phyloP scores from a whole-genome alignment of 1,140 invertebrate species.

The Rhopalosiphum padi region DNA sequence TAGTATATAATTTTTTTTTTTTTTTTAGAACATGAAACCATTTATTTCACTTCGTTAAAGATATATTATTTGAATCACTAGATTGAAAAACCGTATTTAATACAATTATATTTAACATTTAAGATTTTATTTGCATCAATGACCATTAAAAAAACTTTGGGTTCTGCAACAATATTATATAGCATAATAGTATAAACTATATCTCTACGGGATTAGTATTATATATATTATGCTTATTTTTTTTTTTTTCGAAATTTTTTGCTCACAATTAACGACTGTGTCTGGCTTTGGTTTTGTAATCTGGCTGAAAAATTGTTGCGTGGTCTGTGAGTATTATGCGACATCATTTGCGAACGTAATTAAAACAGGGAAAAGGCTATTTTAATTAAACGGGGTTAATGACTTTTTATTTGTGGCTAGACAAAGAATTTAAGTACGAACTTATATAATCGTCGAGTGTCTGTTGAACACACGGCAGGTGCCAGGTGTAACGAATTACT shows the following conservation, averaged over 20 bases:
- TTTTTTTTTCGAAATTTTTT: neutral
- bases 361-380: neutral
- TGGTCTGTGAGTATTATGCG: slow-evolving; percentile 5
- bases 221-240: neutral
- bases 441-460: neutral
- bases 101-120: neutral
- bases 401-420: slow-evolving; percentile 47
- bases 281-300: neutral
- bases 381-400: slow-evolving; percentile 55
- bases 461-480: slow-evolving; percentile 31
- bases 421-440: slow-evolving; percentile 51
- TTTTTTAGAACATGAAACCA: neutral
- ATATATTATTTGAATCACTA: neutral
- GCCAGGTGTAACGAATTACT: slow-evolving; percentile 47
- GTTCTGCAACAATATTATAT: neutral
- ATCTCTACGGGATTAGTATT: neutral
- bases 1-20: neutral
- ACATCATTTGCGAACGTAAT: slow-evolving; percentile 23
- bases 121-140: neutral
- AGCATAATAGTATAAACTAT: neutral
- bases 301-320: slow-evolving; percentile 9
- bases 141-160: neutral
- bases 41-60: neutral
- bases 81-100: neutral
- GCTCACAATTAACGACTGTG: neutral